A percentile compares a stretch with the other conserved stretches of the same genome.
These are phyloP conservation scores for Sorex fumeus DNA, from an alignment of 2,113 vertebrate genomes.

Conservation along the genomic window DNA sequence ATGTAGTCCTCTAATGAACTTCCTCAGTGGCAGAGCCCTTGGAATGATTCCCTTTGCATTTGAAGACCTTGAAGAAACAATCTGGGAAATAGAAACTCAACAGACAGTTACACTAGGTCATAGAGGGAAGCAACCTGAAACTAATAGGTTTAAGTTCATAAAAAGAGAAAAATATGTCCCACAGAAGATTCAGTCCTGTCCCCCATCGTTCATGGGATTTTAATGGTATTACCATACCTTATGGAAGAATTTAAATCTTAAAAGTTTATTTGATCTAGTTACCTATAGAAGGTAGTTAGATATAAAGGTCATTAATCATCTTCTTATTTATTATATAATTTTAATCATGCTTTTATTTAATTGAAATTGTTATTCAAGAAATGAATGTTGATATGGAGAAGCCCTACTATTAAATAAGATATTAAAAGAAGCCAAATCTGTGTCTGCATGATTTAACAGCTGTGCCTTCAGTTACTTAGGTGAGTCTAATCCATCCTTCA, in stretches of 20 bases:
- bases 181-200: not conserved
- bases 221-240: not conserved
- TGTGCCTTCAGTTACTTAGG: not conserved
- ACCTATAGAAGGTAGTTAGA: not conserved
- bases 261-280: not conserved
- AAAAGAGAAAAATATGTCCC: not conserved
- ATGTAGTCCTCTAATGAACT: not conserved
- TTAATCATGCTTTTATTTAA: slow-evolving; percentile 12
- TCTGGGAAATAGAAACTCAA: not conserved
- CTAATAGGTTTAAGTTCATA: too few species aligned
- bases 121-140: not conserved
- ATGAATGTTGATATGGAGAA: not conserved
- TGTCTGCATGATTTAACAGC: not conserved
- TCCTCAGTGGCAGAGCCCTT: not conserved
- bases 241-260: not conserved
- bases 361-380: not conserved
- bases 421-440: not conserved
- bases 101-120: not conserved
- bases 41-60: not conserved
- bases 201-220: not conserved
- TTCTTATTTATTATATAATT: not conserved
- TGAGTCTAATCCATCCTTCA: slow-evolving; percentile 2
- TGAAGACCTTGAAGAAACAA: not conserved
- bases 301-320: slow-evolving; percentile 15
- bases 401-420: not conserved